phyloP scores from a whole-genome alignment of 1,140 invertebrate species.

The Pachypsylla venusta region DNA sequence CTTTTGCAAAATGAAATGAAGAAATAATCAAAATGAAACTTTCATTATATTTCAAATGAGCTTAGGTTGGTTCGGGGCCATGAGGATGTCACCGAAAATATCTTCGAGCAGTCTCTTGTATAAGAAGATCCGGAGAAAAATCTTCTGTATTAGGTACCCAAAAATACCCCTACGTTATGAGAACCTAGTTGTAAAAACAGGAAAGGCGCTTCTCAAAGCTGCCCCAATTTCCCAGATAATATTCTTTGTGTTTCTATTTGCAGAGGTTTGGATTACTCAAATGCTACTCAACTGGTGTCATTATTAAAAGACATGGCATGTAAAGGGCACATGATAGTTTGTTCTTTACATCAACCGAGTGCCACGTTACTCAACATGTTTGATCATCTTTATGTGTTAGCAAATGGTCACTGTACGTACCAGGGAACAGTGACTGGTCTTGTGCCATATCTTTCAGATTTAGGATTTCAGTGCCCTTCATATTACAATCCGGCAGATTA shows the following conservation, averaged over 20 bases:
- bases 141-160: no score
- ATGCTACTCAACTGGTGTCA: slow-evolving; percentile 73
- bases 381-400: slow-evolving; percentile 80
- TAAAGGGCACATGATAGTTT: slow-evolving; percentile 80
- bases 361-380: slow-evolving; percentile 93
- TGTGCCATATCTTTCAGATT: slow-evolving; percentile 61
- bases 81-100: no score
- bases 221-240: no score
- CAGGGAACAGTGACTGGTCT: slow-evolving; percentile 56
- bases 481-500: slow-evolving; percentile 95
- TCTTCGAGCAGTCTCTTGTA: no score
- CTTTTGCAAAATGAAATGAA: no score
- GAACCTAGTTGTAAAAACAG: no score
- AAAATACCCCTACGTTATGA: no score
- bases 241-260: slow-evolving; percentile 26
- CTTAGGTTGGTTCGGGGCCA: no score
- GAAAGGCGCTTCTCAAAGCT: no score
- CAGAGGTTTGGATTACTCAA: slow-evolving; percentile 82
- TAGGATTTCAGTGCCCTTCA: slow-evolving; percentile 68
- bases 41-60: no score
- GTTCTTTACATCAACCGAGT: slow-evolving; percentile 93
- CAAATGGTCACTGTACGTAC: slow-evolving; percentile 77
- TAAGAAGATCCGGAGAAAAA: no score
- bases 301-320: slow-evolving; percentile 63
- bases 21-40: no score